phyloP scores from a whole-genome alignment of 2,888 invertebrate genomes.

The Leptopilina syphax region DNA sequence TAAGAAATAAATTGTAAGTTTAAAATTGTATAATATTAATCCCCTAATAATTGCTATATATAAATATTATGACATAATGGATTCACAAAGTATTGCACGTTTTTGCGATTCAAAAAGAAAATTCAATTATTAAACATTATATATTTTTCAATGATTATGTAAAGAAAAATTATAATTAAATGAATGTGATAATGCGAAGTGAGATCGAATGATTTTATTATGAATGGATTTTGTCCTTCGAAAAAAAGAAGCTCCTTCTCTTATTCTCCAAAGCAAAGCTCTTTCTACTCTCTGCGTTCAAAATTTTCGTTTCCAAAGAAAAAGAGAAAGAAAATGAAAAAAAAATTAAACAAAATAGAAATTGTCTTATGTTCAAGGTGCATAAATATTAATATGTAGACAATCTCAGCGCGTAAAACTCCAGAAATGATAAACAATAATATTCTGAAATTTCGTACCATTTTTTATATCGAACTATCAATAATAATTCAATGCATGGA shows the following conservation, averaged over 20 bases:
- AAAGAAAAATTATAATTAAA: constrained; percentile 7
- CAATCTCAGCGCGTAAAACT: constrained; percentile 30
- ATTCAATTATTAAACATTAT: constrained; percentile 31
- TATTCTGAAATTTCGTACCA: constrained; percentile 8
- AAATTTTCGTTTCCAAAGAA: background rate
- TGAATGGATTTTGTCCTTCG: constrained; percentile 20
- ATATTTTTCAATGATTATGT: constrained; percentile 31
- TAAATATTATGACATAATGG: background rate
- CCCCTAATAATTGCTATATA: background rate
- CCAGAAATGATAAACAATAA: constrained; percentile 16
- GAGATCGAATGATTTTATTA: constrained; percentile 13
- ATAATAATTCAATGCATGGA: constrained; percentile 5
- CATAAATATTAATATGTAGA: constrained; percentile 6
- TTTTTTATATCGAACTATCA: constrained; percentile 13
- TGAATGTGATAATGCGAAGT: constrained; percentile 17
- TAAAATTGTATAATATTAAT: constrained; percentile 25
- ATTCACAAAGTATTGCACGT: constrained; percentile 36
- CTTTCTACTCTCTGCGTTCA: background rate
- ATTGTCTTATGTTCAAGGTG: background rate
- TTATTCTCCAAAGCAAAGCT: constrained; percentile 31
- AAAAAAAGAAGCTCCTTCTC: constrained; percentile 11
- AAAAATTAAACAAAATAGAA: background rate
- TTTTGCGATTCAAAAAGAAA: constrained; percentile 25
- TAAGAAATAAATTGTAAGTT: constrained; percentile 1
- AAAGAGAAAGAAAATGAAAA: background rate